A percentile compares a stretch with the other conserved stretches of the same genome.
Conservation (phyloP, 2,113 vertebrate species). For the Falco punctatus region DNA sequence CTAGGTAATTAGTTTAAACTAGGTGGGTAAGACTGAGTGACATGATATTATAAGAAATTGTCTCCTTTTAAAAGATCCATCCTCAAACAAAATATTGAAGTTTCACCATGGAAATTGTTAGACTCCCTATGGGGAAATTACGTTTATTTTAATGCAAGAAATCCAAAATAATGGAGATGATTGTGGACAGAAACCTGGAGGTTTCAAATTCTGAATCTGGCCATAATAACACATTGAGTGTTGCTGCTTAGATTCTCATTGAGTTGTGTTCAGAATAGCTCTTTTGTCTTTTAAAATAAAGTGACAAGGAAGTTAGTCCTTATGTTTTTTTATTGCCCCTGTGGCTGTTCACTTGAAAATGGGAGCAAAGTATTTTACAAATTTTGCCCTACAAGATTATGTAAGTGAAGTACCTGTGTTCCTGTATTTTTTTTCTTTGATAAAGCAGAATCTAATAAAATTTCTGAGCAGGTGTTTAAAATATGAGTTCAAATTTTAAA, state of each 20-base stretch:
- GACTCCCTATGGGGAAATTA: neutral
- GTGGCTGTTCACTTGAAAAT: neutral
- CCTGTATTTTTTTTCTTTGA: neutral
- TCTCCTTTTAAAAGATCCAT: neutral
- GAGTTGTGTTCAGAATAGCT: neutral
- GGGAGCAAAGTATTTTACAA: neutral
- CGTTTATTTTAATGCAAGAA: neutral
- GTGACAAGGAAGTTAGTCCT: neutral
- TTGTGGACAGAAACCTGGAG: neutral
- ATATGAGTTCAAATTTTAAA: neutral
- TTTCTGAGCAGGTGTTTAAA: neutral
- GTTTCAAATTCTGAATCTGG: neutral
- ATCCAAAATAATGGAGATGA: neutral
- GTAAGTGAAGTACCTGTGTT: neutral
- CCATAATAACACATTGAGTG: neutral
- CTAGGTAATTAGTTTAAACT: neutral
- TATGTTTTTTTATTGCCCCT: neutral
- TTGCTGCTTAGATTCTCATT: neutral
- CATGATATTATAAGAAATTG: fast-evolving
- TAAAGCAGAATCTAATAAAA: neutral
- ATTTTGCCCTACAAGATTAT: neutral
- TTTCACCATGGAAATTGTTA: neutral
- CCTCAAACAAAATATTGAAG: neutral
- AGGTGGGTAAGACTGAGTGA: neutral
- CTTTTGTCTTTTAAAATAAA: neutral